These are phyloP conservation scores for Trinectes maculatus DNA, from an alignment of 2,113 vertebrate species.

Conservation along the genomic window DNA sequence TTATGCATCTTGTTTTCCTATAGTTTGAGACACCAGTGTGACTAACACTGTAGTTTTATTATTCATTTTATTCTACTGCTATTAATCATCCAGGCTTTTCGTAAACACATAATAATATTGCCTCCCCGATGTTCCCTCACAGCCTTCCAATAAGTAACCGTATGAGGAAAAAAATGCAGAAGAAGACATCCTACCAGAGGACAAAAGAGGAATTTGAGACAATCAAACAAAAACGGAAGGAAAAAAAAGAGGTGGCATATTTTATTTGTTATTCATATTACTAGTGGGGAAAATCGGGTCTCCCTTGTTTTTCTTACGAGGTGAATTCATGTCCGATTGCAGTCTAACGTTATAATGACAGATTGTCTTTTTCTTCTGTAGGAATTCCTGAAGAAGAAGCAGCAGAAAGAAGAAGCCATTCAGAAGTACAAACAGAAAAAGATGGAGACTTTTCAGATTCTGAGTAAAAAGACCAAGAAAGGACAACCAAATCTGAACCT, in stretches of 20 bases:
- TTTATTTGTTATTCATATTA: not conserved
- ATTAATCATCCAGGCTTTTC: too few relatives aligned
- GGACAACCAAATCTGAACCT: conserved; percentile 97
- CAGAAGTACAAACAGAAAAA: conserved; percentile 91
- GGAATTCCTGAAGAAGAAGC: conserved; percentile 86
- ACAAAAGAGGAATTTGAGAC: conserved; percentile 90
- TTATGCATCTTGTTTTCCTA: too few relatives aligned
- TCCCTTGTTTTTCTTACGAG: not conserved
- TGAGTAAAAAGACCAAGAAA: conserved; percentile 93
- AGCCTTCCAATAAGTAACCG: conserved; percentile 73
- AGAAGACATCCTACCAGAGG: conserved; percentile 90
- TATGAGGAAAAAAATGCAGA: conserved; percentile 80
- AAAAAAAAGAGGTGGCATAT: conserved; percentile 87
- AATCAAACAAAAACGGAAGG: conserved; percentile 79
- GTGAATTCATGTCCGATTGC: not conserved
- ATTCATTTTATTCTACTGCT: too few relatives aligned
- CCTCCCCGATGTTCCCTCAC: conserved; percentile 23
- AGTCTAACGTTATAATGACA: not conserved
- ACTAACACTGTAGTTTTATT: too few relatives aligned
- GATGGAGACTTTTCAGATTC: conserved; percentile 88
- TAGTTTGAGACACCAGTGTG: too few relatives aligned
- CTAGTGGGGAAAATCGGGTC: too few relatives aligned
- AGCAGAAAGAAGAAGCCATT: conserved; percentile 87
- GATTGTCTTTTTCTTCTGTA: conserved; percentile 48
- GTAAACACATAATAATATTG: too few relatives aligned